Conservation (phyloP, 2,888 invertebrate species). For the Notocelia uddmanniana region DNA sequence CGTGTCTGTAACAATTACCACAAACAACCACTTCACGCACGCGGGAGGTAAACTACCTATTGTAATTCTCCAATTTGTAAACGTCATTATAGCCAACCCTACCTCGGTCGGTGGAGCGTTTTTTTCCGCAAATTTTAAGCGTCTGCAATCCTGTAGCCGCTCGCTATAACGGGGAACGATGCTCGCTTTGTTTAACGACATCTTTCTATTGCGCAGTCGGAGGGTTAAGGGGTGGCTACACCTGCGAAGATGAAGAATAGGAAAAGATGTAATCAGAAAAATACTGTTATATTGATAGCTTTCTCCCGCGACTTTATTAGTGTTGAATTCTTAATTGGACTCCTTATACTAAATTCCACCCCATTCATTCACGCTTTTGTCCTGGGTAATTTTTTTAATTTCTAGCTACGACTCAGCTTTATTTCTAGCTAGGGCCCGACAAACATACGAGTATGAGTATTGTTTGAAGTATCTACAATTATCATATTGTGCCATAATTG, state of each 20-base stretch:
- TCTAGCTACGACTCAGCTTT: no score
- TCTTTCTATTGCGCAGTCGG: constrained; percentile 73
- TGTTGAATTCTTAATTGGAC: no score
- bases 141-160: constrained; percentile 75
- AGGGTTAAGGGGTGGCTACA: constrained; percentile 60
- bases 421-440: no score
- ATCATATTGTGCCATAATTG: no score
- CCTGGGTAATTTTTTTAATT: no score
- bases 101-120: constrained; percentile 63
- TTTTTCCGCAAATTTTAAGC: constrained; percentile 82
- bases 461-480: no score
- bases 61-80: constrained; percentile 17
- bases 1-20: constrained; percentile 1
- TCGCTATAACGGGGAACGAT: constrained; percentile 77
- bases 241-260: constrained; percentile 4
- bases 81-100: constrained; percentile 63
- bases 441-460: no score
- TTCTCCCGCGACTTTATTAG: no score
- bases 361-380: no score
- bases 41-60: constrained; percentile 31
- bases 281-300: no score
- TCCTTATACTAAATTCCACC: no score
- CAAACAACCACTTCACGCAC: constrained; percentile 1
- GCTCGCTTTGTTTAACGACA: constrained; percentile 81
- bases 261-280: neutral